Evolutionary conservation across 2,113 vertebrate species (phyloP).

Genomic region (Electrona antarctica): DNA sequence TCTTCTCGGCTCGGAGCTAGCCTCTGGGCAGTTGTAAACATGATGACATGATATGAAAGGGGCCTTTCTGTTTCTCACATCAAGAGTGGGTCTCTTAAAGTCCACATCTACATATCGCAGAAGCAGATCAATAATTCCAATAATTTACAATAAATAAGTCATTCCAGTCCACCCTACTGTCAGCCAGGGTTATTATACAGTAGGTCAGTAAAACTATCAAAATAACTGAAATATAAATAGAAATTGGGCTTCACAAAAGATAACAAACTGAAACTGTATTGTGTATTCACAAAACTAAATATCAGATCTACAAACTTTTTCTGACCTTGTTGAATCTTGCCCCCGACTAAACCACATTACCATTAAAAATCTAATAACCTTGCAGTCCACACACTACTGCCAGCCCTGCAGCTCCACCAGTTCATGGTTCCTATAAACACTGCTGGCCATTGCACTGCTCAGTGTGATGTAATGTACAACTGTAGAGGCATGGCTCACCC

Average conservation of each 20-base stretch:
- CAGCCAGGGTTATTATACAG: not conserved
- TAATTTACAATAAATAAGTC: too few relatives aligned
- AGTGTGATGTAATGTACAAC: slow-evolving; percentile 12
- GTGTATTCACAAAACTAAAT: too few relatives aligned
- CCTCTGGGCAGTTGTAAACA: slow-evolving; percentile 27
- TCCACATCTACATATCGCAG: slow-evolving; percentile 68
- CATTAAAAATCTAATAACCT: too few relatives aligned
- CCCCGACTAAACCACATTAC: too few relatives aligned
- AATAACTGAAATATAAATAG: too few relatives aligned
- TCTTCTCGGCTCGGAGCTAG: not conserved
- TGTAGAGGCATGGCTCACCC: not conserved
- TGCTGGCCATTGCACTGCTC: slow-evolving; percentile 50
- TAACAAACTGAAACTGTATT: too few relatives aligned
- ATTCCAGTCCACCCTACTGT: slow-evolving; percentile 40
- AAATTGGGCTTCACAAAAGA: too few relatives aligned
- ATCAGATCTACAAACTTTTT: too few relatives aligned
- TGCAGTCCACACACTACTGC: too few relatives aligned
- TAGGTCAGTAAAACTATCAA: too few relatives aligned
- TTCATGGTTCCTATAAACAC: slow-evolving; percentile 16
- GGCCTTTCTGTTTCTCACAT: slow-evolving; percentile 45
- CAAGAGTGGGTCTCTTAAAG: slow-evolving; percentile 52
- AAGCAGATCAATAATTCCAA: slow-evolving; percentile 35
- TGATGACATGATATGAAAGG: slow-evolving; percentile 36
- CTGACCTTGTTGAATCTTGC: too few relatives aligned
- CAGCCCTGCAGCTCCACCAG: slow-evolving; percentile 27